phyloP scores from a whole-genome alignment of 2,113 vertebrate genomes.

The Hippotragus niger region DNA sequence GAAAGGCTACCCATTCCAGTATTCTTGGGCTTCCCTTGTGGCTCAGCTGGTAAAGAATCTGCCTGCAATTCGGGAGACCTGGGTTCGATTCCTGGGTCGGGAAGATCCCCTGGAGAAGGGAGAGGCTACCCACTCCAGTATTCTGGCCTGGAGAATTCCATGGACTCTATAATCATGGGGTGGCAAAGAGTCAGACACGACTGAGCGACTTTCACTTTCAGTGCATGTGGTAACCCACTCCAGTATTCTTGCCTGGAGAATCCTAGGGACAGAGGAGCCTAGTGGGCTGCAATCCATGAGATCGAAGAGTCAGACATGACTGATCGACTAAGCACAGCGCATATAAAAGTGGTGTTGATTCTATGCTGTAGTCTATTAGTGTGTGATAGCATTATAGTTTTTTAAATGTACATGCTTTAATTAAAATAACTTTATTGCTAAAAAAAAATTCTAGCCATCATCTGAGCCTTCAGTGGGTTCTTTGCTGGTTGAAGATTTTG shows the following conservation, averaged over 20 bases:
- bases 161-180: neutral
- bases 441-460: neutral
- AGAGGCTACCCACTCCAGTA: neutral
- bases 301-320: neutral
- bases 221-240: neutral
- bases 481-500: neutral
- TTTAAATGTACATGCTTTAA: neutral
- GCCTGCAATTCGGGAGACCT: neutral
- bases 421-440: neutral
- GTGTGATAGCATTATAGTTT: neutral
- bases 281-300: neutral
- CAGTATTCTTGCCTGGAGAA: neutral
- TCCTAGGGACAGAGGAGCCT: neutral
- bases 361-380: neutral
- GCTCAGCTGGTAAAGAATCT: neutral
- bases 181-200: neutral
- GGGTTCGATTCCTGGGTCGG: fast-evolving
- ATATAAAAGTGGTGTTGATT: neutral
- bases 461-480: neutral
- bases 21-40: neutral
- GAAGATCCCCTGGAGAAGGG: neutral
- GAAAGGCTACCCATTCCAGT: neutral
- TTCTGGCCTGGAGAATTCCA: neutral
- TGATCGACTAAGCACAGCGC: neutral
- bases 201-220: neutral